Conservation (phyloP, 2,113 vertebrate genomes). For the Porphyrio hochstetteri region DNA sequence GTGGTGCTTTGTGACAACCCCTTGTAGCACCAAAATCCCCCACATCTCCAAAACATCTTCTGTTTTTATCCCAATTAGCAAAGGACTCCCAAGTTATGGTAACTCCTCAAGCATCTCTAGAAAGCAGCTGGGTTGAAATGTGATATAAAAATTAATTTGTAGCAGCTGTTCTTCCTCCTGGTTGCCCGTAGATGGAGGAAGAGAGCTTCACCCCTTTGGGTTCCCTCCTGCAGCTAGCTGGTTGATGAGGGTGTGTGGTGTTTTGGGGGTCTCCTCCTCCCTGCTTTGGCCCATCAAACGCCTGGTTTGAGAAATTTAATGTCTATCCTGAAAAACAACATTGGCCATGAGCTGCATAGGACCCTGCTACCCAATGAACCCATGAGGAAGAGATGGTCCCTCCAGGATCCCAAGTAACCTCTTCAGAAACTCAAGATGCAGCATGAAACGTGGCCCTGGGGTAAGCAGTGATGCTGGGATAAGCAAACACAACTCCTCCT, state of each 20-base stretch:
- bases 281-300: not conserved
- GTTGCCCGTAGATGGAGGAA: conserved; percentile 43
- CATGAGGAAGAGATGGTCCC: not conserved
- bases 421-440: not conserved
- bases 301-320: not conserved
- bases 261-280: not conserved
- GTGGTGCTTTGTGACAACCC: not conserved
- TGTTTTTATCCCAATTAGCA: not conserved
- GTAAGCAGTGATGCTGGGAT: not conserved
- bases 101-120: not conserved
- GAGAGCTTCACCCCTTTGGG: conserved; percentile 27
- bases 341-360: not conserved
- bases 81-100: fast-evolving
- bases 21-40: not conserved
- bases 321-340: not conserved
- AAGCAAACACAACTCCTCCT: not conserved
- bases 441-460: fast-evolving
- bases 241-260: fast-evolving
- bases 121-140: not conserved
- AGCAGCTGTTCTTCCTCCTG: conserved; percentile 20
- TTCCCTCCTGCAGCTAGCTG: not conserved
- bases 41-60: not conserved
- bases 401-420: not conserved
- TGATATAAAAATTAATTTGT: not conserved
- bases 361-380: not conserved